Evolutionary conservation across 2,113 vertebrate genomes (phyloP).

Genomic region (Gopherus flavomarginatus): DNA sequence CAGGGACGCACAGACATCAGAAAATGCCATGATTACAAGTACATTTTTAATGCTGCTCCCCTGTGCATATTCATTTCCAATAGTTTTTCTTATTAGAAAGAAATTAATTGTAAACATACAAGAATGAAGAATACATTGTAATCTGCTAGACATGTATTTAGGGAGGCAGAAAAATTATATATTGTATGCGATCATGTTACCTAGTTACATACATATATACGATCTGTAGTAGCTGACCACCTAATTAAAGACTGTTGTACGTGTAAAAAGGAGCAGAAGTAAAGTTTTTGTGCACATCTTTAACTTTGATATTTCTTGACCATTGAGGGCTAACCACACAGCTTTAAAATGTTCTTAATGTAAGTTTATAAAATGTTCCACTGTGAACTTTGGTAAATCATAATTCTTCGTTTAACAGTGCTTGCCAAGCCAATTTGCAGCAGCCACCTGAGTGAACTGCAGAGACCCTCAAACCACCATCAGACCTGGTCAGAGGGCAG

Average conservation of each 20-base stretch:
- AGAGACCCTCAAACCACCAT: no score
- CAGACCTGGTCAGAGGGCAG: no score
- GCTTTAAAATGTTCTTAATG: not conserved
- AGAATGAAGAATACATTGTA: not conserved
- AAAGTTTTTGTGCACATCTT: not conserved
- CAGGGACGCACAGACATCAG: not conserved
- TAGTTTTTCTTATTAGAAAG: not conserved
- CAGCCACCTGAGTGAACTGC: no score
- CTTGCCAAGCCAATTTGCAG: no score
- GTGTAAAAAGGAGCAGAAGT: not conserved
- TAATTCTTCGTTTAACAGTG: no score
- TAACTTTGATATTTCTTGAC: not conserved
- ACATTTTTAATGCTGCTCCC: not conserved
- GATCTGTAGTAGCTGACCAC: no score
- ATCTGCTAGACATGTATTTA: not conserved
- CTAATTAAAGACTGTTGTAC: no score
- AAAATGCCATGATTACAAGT: not conserved
- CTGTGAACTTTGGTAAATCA: not conserved
- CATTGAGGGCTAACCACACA: not conserved
- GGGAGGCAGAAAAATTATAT: not conserved
- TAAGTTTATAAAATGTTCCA: not conserved
- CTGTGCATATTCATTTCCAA: not conserved
- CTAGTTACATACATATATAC: no score
- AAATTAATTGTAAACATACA: not conserved
- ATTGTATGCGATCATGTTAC: not conserved